Base-by-base conservation (phyloP, 2,113 vertebrate species). In the Regulus satrapa region DNA sequence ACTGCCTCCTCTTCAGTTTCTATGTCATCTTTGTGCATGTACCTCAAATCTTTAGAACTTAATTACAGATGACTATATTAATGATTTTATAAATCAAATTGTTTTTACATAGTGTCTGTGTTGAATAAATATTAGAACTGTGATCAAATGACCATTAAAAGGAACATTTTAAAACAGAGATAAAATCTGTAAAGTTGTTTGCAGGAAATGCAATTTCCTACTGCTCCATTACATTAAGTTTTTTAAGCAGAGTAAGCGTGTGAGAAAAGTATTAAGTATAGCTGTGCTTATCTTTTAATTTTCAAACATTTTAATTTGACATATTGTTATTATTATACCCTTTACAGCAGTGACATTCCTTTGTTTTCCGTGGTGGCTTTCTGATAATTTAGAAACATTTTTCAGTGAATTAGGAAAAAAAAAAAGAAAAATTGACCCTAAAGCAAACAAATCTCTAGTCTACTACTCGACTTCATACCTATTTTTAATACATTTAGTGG, bases 321-420 rank as follows among this genome's bases (percentile, higher is more conserved):
- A 8, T 48, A 2, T 31, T 64, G 3, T 26, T 48, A 56, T 55
- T 80, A 5, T 58, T 89, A 71, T 32, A n/a, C 8, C 3, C 2
- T 64, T 87, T 80, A 49, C 4, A 74, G 5, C 18, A 74, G 29
- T 64, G 14, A 38, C 16, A 77, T 77, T 73, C 10, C 48, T 56
- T 49, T 31, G 4, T 19, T 62, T 88, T 78, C 41, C 2, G 0
- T 25, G 36, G 34, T 45, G 23, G n/a, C 9, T 58, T 95, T 96
- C 89, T 94, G 54, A 91, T 93, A 93, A 95, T 91, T 95, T 92
- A 93, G 28, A 67, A 90, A 91, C 86, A 29, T 9, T 21, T 95
- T 94, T 91, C 63, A 68, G 77, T 73, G 66, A 96, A 96, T 91
- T 95, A 67, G 88, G 89, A 94, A 92, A 77, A 55, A 43, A 43